A percentile compares a stretch with the other conserved stretches of the same genome.
Evolutionary conservation across 2,113 vertebrate species (phyloP).

Genomic region (Emydocephalus ijimae): DNA sequence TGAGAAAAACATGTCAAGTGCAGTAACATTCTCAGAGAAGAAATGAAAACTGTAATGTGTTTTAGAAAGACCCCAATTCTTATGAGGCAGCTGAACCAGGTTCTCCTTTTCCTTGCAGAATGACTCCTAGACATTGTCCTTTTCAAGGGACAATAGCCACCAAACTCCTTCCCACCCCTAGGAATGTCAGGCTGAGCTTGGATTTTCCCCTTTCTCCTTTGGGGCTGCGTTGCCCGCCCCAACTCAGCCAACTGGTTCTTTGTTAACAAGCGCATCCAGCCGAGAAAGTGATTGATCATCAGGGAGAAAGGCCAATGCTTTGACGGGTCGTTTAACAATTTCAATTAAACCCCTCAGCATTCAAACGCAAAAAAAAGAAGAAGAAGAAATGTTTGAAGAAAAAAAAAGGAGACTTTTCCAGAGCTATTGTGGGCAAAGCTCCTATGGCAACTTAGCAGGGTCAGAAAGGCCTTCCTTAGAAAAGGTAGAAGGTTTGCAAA

Average conservation of each 20-base stretch:
- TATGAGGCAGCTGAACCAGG: not conserved
- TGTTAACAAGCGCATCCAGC: constrained; percentile 53
- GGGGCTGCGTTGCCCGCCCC: not conserved
- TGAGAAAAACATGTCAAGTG: not conserved
- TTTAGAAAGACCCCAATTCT: constrained; percentile 1
- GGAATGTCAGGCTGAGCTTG: constrained; percentile 1
- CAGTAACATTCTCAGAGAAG: not conserved
- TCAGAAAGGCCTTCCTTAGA: constrained; percentile 3
- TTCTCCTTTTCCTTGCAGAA: not conserved
- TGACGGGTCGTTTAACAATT: constrained; percentile 66
- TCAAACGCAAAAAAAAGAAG: constrained; percentile 12
- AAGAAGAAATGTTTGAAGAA: constrained; percentile 29
- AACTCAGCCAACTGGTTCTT: constrained; percentile 40
- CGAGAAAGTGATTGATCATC: constrained; percentile 52
- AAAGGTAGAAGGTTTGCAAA: not conserved
- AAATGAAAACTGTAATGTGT: constrained; percentile 2
- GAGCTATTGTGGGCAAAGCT: not conserved
- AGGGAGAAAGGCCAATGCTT: constrained; percentile 61
- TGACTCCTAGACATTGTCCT: not conserved
- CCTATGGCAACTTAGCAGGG: constrained; percentile 13
- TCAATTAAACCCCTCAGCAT: constrained; percentile 58
- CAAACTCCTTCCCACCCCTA: not conserved
- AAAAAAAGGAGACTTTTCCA: constrained; percentile 17
- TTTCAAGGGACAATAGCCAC: not conserved
- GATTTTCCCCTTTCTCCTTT: not conserved